phyloP scores from a whole-genome alignment of 2,113 vertebrate species.

The Cephalopholis sonnerati region DNA sequence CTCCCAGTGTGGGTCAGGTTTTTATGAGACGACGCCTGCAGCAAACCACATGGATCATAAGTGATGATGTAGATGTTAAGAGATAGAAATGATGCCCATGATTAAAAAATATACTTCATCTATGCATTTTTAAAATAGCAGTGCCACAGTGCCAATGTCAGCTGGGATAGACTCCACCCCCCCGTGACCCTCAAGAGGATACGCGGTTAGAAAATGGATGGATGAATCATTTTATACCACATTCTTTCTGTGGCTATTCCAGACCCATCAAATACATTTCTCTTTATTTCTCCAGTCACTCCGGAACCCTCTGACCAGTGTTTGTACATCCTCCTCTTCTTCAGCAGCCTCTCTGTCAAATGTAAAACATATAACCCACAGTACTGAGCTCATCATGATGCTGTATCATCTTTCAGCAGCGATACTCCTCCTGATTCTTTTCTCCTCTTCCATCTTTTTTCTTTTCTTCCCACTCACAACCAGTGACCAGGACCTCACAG shows the following conservation, averaged over 20 bases:
- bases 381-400: neutral
- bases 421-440: neutral
- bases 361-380: neutral
- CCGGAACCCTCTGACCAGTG: neutral
- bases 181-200: too few species aligned
- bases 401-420: neutral
- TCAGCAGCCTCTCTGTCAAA: neutral
- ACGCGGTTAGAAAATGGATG: too few species aligned
- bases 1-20: constrained; percentile 15
- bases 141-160: too few species aligned
- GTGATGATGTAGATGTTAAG: neutral
- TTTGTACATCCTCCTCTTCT: neutral
- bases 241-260: neutral
- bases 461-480: too few species aligned
- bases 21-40: constrained; percentile 11
- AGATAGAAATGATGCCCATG: neutral
- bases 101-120: neutral
- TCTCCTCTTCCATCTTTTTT: neutral
- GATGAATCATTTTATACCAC: too few species aligned
- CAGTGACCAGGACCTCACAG: neutral
- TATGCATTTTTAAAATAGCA: neutral
- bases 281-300: neutral
- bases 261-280: neutral
- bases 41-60: neutral
- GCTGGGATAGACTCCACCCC: too few species aligned